Base-by-base conservation (phyloP, 1,140 invertebrate species). In the Laupala kohalensis region DNA sequence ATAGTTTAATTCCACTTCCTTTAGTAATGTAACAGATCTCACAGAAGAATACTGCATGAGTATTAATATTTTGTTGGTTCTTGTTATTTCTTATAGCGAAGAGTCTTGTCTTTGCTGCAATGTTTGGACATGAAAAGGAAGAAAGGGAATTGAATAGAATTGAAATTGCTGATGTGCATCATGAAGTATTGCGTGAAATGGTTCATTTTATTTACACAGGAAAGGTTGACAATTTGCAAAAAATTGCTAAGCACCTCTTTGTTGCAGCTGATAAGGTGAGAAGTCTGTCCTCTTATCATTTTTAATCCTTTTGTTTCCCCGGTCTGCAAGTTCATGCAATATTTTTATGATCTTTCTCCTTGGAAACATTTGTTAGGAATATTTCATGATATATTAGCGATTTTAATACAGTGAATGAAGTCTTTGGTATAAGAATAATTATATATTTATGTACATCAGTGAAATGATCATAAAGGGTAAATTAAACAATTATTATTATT, bases 51-150 rank as follows among this genome's bases (percentile, higher is more conserved):
- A n/a, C n/a, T n/a, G n/a, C n/a, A n/a, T n/a, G n/a, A n/a, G n/a
- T n/a, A n/a, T n/a, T n/a, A n/a, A 53, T 53, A 53, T 19, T 53
- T 53, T 13, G 1, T 4, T 2, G 9, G 19, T 53, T 53, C 19
- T 13, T 53, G 19, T 53, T 53, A 19, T 76, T 75, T 30, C 73
- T 84, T 85, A 72, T 83, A 94, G 96, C 96, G 74, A 88, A 96
- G 76, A 97, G 95, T 86, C 94, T 94, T 75, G 92, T 94, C 29
- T 99, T 98, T 83, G 93, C 94, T 77, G 97, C 97, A 67, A 99
- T 99, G 97, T 99, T 99, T 83, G 95, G 97, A 81, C 96, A 99
- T 84, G 95, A 98, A 83, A 98, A 99, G 96, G 94, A 98, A 80
- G 97, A 99, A 80, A 86, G 92, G 74, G 95, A 96, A 82, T 88